Evolutionary conservation across 2,888 invertebrate genomes (phyloP), one percentile per base, ranked within the genome.

Genomic region (Drosophila nr. perissopoda): DNA sequence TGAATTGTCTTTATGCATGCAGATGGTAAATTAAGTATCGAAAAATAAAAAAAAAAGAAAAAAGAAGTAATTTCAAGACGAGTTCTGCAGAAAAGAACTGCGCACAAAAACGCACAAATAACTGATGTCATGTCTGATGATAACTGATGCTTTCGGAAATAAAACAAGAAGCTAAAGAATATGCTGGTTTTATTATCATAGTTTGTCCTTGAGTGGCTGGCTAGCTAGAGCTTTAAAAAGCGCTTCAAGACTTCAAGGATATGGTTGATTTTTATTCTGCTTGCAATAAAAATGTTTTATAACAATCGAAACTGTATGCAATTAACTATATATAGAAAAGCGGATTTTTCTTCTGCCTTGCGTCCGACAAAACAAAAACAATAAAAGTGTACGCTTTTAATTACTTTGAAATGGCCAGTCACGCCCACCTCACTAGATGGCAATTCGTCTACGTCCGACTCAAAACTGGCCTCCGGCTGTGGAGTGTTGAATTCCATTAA

Each of bases 381-480:
- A 78, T 75, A 76, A 76, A 78, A 61, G 54, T 70, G 68, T 68
- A 63, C 56, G 40, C 60, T 78, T 89, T 88, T 88, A 85, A 90
- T 90, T 83, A 73, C 80, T 52, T 69, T 33, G 45, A 57, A 83
- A 68, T 70, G 71, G 64, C 48, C 60, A 29, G 83, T 60, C 59
- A 82, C 90, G 90, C 90, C 84, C 70, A 66, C 66, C 27, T 60
- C 49, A 60, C 56, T 42, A 27, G 62, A 27, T 54, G 77, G 89
- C 80, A 86, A 85, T 85, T 90, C 90, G 80, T 90, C 85, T 88
- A 73, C 85, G 90, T 85, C 85, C 80, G 80, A 10, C 65, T 63
- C 57, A 67, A 74, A 67, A 59, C 60, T 68, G 68, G 69, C 73
- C 73, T 38, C 48, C 33, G 62, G 77, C 56, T n/a, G 13, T 45